These are phyloP conservation scores for Drosophila ananassae DNA, from an alignment of 1,140 invertebrate species.

Conservation along the genomic window DNA sequence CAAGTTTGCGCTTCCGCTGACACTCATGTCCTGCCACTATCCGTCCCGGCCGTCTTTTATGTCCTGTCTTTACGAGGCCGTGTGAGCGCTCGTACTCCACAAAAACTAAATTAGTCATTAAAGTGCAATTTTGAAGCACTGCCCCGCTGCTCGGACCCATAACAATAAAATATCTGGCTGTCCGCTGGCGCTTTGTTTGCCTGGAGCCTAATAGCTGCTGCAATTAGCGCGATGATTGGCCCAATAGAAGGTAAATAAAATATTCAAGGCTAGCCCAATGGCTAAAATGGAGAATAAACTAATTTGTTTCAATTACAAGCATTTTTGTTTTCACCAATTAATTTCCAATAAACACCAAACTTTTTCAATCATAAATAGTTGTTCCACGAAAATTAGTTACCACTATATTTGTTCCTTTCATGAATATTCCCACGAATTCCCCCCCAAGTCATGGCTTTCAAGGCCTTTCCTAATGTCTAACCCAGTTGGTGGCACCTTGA, in stretches of 20 bases:
- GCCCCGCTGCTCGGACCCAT: conserved; percentile 22
- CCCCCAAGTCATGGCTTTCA: neutral
- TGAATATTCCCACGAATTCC: neutral
- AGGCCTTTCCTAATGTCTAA: conserved; percentile 5
- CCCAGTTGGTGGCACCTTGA: conserved; percentile 46
- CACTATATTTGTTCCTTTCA: neutral
- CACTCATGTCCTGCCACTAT: conserved; percentile 50
- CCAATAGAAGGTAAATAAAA: conserved; percentile 79
- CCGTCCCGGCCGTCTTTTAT: conserved; percentile 14
- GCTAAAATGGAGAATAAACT: neutral
- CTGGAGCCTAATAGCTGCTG: conserved; percentile 52
- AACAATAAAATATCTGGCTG: conserved; percentile 74
- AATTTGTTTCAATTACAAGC: neutral
- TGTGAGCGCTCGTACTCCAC: conserved; percentile 29
- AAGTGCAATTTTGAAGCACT: conserved; percentile 77
- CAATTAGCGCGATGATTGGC: conserved; percentile 78
- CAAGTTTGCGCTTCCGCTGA: conserved; percentile 78
- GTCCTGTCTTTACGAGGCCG: conserved; percentile 25
- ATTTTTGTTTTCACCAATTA: neutral
- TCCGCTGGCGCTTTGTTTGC: conserved; percentile 26
- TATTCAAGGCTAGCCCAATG: conserved; percentile 48
- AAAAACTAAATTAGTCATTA: conserved; percentile 79
- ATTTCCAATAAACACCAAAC: neutral
- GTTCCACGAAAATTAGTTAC: too few species aligned
- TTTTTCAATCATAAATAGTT: conserved; percentile 7